Conservation (phyloP, 1,140 invertebrate species). For the Anthonomus grandis region DNA sequence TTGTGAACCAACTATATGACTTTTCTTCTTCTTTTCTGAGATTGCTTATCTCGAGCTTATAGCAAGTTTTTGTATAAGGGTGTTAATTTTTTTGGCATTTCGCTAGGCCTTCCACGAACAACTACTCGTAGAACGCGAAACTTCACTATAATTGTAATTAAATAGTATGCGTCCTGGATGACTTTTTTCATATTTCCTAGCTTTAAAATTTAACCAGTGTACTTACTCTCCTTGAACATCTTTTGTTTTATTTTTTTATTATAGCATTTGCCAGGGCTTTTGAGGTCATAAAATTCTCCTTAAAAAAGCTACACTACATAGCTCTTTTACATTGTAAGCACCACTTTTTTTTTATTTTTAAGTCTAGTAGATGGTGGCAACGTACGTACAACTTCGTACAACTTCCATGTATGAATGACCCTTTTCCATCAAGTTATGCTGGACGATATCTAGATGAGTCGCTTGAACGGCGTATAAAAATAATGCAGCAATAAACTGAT, state of each 20-base stretch:
- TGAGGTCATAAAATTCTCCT: neutral
- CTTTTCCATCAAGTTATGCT: too few relatives aligned
- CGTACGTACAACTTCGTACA: too few relatives aligned
- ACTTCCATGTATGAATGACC: too few relatives aligned
- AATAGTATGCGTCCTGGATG: constrained; percentile 4
- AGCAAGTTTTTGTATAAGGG: neutral
- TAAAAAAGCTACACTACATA: too few relatives aligned
- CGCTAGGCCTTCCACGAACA: neutral
- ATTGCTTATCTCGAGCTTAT: too few relatives aligned
- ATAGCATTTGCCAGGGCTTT: neutral
- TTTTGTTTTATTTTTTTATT: constrained; percentile 8
- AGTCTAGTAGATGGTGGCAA: too few relatives aligned
- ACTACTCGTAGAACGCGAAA: neutral
- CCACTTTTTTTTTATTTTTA: too few relatives aligned
- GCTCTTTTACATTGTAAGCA: neutral
- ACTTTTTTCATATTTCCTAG: neutral
- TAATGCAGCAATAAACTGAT: neutral
- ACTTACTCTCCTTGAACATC: neutral
- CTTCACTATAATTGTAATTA: constrained; percentile 4
- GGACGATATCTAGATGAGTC: neutral
- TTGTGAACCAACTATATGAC: neutral
- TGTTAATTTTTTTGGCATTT: neutral
- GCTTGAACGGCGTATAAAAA: neutral
- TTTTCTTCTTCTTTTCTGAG: constrained; percentile 4
- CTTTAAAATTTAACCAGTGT: neutral